Evolutionary conservation across 1,140 invertebrate species (phyloP), one percentile per base, ranked within the genome.

Genomic region (Lerema accius): DNA sequence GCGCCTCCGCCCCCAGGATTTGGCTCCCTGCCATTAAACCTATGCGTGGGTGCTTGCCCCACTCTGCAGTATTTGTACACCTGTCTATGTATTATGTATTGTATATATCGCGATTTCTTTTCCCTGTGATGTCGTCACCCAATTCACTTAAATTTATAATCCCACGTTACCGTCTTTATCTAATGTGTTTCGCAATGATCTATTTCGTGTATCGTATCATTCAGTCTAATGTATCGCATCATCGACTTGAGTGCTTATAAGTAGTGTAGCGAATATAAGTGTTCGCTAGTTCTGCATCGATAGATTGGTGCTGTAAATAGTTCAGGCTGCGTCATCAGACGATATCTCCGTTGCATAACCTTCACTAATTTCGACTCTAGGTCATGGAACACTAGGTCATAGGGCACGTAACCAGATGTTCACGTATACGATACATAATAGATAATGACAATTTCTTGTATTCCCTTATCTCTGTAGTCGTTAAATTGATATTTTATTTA

Each of bases 1-100:
- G 50, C 9, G 50, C 50, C 37, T 14, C 37, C 37, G 50, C 37
- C 50, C 50, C 50, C 50, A 53, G 50, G 50, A 53, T 53, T 53
- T 53, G 50, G 50, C 50, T 37, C 16, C 17, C 10, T 53, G 50
- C 50, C 50, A 53, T 53, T 26, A 51, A 53, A 19, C 6, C 7
- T 53, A 37, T 37, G 37, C 50, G 17, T 53, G 26, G 46, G 11
- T 49, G 46, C 16, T 19, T 39, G 3, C 11, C 4, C 11, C 37
- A 42, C 17, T 53, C 50, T 42, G 50, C 50, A 42, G 50, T 53
- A 23, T 53, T 53, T 40, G 11, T 53, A 53, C 37, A 53, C 50
- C 50, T 42, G 16, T 42, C 16, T 42, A 23, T 23, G 11, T 23
- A 32, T 32, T 7, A 5, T n/a, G n/a, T n/a, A n/a, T n/a, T n/a